Conservation (phyloP, 2,797 vertebrate genomes). For the Melopsittacus undulatus region DNA sequence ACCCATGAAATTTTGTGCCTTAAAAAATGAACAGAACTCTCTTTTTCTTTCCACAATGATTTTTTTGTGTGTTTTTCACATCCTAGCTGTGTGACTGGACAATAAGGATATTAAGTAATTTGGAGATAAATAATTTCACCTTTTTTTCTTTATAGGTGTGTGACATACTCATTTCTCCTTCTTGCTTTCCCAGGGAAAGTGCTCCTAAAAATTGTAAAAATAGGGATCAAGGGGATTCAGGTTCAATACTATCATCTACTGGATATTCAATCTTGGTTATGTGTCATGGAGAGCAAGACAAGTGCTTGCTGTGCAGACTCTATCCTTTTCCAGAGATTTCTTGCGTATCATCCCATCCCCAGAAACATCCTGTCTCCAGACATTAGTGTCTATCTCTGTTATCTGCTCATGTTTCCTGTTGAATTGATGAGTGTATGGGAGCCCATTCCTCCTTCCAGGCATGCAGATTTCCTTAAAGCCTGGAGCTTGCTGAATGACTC, state of each 20-base stretch:
- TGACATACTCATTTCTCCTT: background rate
- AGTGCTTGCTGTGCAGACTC: background rate
- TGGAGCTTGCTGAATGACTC: constrained; percentile 5
- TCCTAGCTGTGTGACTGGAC: background rate
- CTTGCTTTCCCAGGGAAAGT: background rate
- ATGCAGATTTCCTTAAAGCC: background rate
- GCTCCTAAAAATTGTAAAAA: background rate
- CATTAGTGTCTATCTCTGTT: background rate
- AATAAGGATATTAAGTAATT: background rate
- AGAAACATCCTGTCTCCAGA: background rate
- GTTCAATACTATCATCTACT: background rate
- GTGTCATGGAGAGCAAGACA: background rate
- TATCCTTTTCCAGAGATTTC: background rate
- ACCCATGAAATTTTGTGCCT: background rate
- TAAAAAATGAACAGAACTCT: background rate
- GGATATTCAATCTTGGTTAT: background rate
- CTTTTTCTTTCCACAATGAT: background rate
- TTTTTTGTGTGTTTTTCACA: background rate
- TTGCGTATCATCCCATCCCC: background rate
- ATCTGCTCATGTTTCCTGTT: background rate
- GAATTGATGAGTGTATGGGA: background rate
- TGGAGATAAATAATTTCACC: background rate
- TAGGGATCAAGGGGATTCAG: background rate
- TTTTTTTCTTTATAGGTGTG: background rate
- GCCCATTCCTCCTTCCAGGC: background rate